These are phyloP conservation scores for Percopsis transmontana DNA, from an alignment of 2,113 vertebrate genomes.

Conservation along the genomic window DNA sequence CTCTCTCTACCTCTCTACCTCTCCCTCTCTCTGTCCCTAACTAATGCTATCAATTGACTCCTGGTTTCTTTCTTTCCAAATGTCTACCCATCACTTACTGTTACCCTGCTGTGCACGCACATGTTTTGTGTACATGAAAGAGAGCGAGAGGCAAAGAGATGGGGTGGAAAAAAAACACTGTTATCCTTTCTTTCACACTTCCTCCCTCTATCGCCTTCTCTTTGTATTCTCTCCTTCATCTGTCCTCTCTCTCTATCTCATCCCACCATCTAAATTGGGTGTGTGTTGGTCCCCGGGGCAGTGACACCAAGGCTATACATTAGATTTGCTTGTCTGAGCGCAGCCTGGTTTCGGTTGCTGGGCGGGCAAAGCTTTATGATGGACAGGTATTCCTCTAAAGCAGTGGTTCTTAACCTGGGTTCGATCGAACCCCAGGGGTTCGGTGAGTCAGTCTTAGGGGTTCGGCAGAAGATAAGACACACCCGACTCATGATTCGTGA, in stretches of 20 bases:
- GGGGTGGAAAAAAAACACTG: constrained; percentile 5
- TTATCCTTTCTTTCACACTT: constrained; percentile 11
- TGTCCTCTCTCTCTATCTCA: constrained; percentile 34
- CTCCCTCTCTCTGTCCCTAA: constrained; percentile 26
- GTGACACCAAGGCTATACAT: constrained; percentile 42
- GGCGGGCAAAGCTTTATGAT: constrained; percentile 20
- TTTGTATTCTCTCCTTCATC: constrained; percentile 37
- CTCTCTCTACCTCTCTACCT: constrained; percentile 19
- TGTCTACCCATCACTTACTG: neutral
- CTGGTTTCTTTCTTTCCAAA: constrained; percentile 20
- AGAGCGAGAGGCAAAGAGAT: neutral
- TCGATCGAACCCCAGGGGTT: too few relatives aligned
- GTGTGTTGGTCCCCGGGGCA: constrained; percentile 31
- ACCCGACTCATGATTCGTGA: too few relatives aligned
- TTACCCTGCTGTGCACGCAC: too few relatives aligned
- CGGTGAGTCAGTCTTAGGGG: too few relatives aligned
- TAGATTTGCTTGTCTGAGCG: constrained; percentile 49
- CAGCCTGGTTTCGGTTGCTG: constrained; percentile 47
- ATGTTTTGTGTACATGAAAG: neutral
- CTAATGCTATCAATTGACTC: constrained; percentile 8
- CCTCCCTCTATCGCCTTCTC: constrained; percentile 24
- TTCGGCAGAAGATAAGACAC: too few relatives aligned
- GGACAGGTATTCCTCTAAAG: constrained; percentile 32
- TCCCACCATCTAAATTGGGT: constrained; percentile 47
- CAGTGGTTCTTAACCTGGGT: too few relatives aligned